Evolutionary conservation across 2,888 invertebrate genomes (phyloP).

Genomic region (Agonopterix heracliana): DNA sequence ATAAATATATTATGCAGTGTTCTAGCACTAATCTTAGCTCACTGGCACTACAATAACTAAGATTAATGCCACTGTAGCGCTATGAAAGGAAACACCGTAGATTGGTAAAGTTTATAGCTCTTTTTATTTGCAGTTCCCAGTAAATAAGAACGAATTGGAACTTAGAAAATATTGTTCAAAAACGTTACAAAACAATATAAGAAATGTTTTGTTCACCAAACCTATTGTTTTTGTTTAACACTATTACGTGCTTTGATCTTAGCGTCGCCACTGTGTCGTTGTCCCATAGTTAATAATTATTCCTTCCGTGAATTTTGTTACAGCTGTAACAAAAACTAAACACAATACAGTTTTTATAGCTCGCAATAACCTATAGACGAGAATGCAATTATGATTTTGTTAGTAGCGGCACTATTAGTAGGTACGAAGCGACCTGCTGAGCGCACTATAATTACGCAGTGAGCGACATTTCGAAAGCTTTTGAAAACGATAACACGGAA

Average conservation of each 20-base stretch:
- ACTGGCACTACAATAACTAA: too few species aligned
- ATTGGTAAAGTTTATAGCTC: too few species aligned
- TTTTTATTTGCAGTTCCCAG: too few species aligned
- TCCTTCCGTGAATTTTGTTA: constrained; percentile 32
- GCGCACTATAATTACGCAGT: constrained; percentile 69
- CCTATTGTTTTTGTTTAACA: not conserved
- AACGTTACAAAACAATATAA: not conserved
- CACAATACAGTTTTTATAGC: constrained; percentile 42
- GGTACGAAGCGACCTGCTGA: constrained; percentile 58
- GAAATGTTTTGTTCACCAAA: not conserved
- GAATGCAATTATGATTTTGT: constrained; percentile 58
- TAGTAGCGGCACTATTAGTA: constrained; percentile 44
- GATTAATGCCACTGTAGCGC: too few species aligned
- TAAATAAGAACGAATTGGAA: too few species aligned
- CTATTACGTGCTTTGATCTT: too few species aligned
- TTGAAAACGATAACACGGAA: constrained; percentile 76
- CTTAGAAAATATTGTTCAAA: too few species aligned
- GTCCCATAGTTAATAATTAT: too few species aligned
- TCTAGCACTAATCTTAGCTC: too few species aligned
- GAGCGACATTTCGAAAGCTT: constrained; percentile 67
- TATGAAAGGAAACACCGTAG: too few species aligned
- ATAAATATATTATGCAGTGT: too few species aligned
- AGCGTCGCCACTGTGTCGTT: too few species aligned
- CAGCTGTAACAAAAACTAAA: constrained; percentile 39
- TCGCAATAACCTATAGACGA: constrained; percentile 41